A percentile compares a stretch with the other conserved stretches of the same genome.
Conservation (phyloP, 1,140 invertebrate genomes). For the Procambarus virginalis region DNA sequence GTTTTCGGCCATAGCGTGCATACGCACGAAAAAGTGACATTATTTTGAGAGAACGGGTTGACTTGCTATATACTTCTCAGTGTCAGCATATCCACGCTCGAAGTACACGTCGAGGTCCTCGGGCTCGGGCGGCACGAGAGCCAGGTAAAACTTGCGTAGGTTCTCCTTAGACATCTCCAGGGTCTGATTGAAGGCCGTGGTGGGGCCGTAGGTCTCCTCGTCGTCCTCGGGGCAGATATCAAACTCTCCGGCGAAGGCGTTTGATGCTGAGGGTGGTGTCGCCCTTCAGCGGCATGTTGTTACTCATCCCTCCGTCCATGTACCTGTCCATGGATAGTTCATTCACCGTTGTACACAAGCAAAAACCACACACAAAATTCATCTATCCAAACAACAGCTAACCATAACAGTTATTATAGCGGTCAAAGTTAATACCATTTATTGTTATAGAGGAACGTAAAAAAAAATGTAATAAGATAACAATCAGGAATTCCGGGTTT, state of each 20-base stretch:
- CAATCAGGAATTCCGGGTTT: no score
- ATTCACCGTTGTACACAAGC: no score
- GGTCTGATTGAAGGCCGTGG: conserved; percentile 36
- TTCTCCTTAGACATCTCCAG: conserved; percentile 35
- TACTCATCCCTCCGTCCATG: conserved; percentile 54
- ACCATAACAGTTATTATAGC: no score
- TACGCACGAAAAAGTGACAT: no score
- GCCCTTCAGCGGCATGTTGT: conserved; percentile 54
- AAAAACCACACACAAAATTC: no score
- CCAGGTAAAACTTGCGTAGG: conserved; percentile 3
- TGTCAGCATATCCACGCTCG: conserved; percentile 16
- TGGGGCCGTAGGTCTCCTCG: conserved; percentile 4
- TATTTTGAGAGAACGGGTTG: no score
- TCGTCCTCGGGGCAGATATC: conserved; percentile 38
- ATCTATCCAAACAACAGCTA: no score
- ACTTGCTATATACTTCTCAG: conserved; percentile 14
- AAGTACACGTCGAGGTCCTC: background rate
- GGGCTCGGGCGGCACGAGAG: conserved; percentile 17
- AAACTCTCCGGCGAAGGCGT: conserved; percentile 54
- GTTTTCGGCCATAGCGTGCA: no score
- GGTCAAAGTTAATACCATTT: no score
- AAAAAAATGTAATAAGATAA: no score
- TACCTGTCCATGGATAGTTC: conserved; percentile 5
- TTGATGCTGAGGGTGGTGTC: conserved; percentile 38
- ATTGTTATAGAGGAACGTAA: no score